These are phyloP conservation scores for Coenobita brevimanus DNA, from an alignment of 1,140 invertebrate species.

Conservation along the genomic window DNA sequence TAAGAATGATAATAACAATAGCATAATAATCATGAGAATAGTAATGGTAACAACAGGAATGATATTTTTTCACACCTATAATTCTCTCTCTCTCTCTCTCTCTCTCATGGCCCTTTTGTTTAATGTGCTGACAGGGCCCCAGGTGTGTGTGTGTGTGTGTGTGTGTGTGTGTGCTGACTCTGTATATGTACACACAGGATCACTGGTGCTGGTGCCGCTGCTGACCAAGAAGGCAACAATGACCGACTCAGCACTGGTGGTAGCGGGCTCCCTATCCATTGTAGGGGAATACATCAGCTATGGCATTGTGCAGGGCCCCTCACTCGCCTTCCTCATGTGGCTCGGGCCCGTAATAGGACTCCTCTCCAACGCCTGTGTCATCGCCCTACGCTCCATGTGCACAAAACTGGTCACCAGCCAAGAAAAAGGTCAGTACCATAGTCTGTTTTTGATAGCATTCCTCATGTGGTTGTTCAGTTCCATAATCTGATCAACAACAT, in stretches of 20 bases:
- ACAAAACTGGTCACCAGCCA: slow-evolving; percentile 59
- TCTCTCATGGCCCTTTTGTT: not conserved
- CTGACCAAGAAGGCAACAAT: slow-evolving; percentile 32
- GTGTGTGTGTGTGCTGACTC: not conserved
- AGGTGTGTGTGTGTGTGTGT: not conserved
- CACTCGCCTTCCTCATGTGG: slow-evolving; percentile 59
- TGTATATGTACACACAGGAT: slow-evolving; percentile 30
- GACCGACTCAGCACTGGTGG: slow-evolving; percentile 53
- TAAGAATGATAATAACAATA: too few relatives aligned
- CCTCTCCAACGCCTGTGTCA: slow-evolving; percentile 57
- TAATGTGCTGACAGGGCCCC: not conserved
- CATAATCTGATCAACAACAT: too few relatives aligned
- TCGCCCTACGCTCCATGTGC: slow-evolving; percentile 61
- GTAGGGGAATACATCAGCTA: slow-evolving; percentile 57
- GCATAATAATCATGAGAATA: too few relatives aligned
- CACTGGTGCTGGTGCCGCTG: slow-evolving; percentile 64
- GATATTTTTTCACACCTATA: not conserved
- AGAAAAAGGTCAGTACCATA: slow-evolving; percentile 54
- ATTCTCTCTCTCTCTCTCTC: not conserved
- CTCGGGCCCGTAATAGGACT: slow-evolving; percentile 46
- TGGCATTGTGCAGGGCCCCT: slow-evolving; percentile 29
- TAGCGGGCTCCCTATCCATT: slow-evolving; percentile 43
- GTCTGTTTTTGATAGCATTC: not conserved
- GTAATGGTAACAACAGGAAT: too few relatives aligned
- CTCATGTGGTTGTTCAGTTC: too few relatives aligned